phyloP scores from a whole-genome alignment of 2,797 vertebrate genomes.

The Mus spretus region DNA sequence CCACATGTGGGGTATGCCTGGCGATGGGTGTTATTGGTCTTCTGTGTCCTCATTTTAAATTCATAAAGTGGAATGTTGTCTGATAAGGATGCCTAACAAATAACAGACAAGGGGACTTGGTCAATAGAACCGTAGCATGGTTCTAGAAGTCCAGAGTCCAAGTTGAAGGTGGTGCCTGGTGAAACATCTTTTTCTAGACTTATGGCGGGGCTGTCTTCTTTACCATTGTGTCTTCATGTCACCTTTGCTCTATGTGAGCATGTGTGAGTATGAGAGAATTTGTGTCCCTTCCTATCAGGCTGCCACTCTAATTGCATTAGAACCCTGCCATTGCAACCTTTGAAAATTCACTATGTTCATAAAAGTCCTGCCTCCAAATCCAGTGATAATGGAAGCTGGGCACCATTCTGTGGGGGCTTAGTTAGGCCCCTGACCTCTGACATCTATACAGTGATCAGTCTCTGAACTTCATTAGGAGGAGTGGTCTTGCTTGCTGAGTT shows the following conservation, averaged over 20 bases:
- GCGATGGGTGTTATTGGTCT: background rate
- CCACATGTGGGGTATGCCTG: background rate
- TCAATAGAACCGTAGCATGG: background rate
- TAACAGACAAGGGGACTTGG: background rate
- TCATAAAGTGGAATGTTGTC: background rate
- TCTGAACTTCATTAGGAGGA: constrained; percentile 15
- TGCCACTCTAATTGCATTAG: fast-evolving
- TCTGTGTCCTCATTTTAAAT: background rate
- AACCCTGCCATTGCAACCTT: background rate
- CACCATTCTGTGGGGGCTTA: background rate
- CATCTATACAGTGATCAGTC: background rate
- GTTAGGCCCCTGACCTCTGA: background rate
- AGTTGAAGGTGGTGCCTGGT: background rate
- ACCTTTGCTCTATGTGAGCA: background rate
- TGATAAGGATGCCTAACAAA: background rate
- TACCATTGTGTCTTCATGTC: fast-evolving
- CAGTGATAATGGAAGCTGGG: background rate
- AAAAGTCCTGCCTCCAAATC: background rate
- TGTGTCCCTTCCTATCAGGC: background rate
- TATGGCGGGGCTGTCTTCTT: background rate
- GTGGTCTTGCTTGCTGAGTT: background rate
- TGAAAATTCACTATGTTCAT: background rate
- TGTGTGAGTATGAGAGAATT: too few relatives aligned
- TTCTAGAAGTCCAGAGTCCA: background rate
- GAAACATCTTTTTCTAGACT: background rate